Base-by-base conservation (phyloP, 2,113 vertebrate genomes). In the Tachycineta bicolor region DNA sequence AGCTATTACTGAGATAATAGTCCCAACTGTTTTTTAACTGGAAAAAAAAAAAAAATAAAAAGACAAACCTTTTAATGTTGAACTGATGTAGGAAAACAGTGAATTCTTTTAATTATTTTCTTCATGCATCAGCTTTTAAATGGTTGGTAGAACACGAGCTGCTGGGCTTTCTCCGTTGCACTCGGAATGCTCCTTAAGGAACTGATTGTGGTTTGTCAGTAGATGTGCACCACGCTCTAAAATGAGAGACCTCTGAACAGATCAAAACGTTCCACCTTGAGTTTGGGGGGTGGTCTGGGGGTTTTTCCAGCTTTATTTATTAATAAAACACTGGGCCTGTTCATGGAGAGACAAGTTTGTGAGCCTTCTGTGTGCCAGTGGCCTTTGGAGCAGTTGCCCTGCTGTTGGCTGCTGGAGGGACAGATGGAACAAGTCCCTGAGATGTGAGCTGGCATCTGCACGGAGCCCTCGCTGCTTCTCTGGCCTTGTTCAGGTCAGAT, bases 11-110 rank as follows among this genome's bases (percentile, higher is more conserved):
- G 65, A 94, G 69, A 68, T 97, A 63, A 93, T 86, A 89, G 88
- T 94, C 85, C 93, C 76, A 86, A 81, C 76, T 96, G 82, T 60
- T 90, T 93, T 96, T 95, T 92, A 95, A 97, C 92, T 95, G 88
- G 96, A 94, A 96, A 95, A 83, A 58, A 55, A 37, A 78, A 94
- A 95, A 74, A 94, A 91, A 94, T 80, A 90, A 95, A 94, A 95
- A 88, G 11, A 75, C 41, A 77, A 93, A 83, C 68, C 65, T 93
- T 86, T 89, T 90, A 68, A 81, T 95, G 88, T 77, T 87, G 55
- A 95, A 87, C 88, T 89, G 69, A 94, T 90, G n/a, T 84, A 96
- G 94, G 88, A 94, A 91, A 92, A 75, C 41, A 56, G 71, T 91
- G 71, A 73, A 49, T 81, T 96, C 9, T 81, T 93, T 63, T 37